Percentiles rank a stretch among this genome's conserved stretches.
These are phyloP conservation scores for Orius insidiosus DNA, from an alignment of 1,140 invertebrate species.

Conservation along the genomic window DNA sequence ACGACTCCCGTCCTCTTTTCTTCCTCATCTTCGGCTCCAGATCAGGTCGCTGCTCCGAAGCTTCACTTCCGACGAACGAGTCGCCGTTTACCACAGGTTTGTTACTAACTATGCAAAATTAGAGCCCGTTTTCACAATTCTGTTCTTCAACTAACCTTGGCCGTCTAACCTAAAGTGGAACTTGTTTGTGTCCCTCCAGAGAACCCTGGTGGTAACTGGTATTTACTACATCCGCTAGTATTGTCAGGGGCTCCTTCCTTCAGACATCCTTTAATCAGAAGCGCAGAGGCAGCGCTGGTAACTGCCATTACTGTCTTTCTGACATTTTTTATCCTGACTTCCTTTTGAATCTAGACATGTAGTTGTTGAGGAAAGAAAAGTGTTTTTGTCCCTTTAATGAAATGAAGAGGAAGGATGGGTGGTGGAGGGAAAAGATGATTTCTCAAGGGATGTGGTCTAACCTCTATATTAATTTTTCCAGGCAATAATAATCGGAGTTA, in stretches of 20 bases:
- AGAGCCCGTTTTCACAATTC: slow-evolving; percentile 2
- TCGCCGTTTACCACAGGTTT: slow-evolving; percentile 36
- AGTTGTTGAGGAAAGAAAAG: neutral
- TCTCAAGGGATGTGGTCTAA: neutral
- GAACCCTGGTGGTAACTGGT: too few relatives aligned
- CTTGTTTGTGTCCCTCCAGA: slow-evolving; percentile 19
- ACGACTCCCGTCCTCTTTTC: neutral
- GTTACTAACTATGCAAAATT: too few relatives aligned
- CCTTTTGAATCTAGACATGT: too few relatives aligned
- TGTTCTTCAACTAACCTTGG: slow-evolving; percentile 17
- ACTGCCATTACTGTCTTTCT: neutral
- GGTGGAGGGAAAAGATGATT: neutral
- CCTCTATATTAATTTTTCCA: slow-evolving; percentile 34
- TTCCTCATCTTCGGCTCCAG: slow-evolving; percentile 23
- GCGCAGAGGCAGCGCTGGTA: neutral
- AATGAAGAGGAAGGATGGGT: too few relatives aligned
- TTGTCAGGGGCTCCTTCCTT: too few relatives aligned
- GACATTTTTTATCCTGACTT: too few relatives aligned
- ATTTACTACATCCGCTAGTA: too few relatives aligned
- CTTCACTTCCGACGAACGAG: slow-evolving; percentile 31
- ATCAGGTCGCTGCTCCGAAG: slow-evolving; percentile 28
- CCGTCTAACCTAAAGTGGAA: slow-evolving; percentile 16
- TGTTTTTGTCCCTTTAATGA: neutral
- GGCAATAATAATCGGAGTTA: slow-evolving; percentile 83
- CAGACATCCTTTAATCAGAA: too few relatives aligned